Evolutionary conservation across 2,797 vertebrate species (phyloP).

Genomic region (Zalophus californianus): DNA sequence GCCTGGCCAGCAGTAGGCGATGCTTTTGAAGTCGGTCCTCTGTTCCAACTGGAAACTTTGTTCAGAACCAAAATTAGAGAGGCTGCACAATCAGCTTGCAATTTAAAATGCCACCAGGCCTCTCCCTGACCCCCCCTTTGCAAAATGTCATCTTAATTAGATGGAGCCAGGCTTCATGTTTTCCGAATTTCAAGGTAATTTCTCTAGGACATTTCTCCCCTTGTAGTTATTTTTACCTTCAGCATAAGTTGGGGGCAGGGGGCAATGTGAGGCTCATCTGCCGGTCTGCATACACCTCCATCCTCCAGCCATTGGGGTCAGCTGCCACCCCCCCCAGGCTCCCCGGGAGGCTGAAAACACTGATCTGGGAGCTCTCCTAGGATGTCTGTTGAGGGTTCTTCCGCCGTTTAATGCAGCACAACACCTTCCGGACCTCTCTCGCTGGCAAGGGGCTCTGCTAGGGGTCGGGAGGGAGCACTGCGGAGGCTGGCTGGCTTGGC

Average conservation of each 20-base stretch:
- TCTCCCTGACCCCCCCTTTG: background rate
- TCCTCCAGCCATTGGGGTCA: constrained; percentile 53
- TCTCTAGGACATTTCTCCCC: constrained; percentile 74
- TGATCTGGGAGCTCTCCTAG: background rate
- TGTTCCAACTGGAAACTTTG: constrained; percentile 65
- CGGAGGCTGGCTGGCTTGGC: background rate
- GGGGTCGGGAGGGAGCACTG: background rate
- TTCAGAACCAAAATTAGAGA: constrained; percentile 74
- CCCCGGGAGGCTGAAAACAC: constrained; percentile 31
- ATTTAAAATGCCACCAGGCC: background rate
- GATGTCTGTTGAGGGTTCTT: background rate
- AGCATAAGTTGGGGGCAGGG: constrained; percentile 70
- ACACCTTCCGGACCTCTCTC: background rate
- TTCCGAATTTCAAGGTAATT: constrained; percentile 76
- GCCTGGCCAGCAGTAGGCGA: constrained; percentile 30
- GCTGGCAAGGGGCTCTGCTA: background rate
- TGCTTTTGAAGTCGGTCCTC: constrained; percentile 75
- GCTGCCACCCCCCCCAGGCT: constrained; percentile 2
- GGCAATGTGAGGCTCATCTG: constrained; percentile 69
- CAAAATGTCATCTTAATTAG: constrained; percentile 82
- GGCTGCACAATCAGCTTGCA: constrained; percentile 40
- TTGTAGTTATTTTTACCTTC: constrained; percentile 79
- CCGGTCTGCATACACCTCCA: constrained; percentile 54
- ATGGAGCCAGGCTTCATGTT: constrained; percentile 55
- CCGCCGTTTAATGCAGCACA: background rate